Evolutionary conservation across 2,888 invertebrate species (phyloP).

Genomic region (Scaptodrosophila latifasciaeformis): DNA sequence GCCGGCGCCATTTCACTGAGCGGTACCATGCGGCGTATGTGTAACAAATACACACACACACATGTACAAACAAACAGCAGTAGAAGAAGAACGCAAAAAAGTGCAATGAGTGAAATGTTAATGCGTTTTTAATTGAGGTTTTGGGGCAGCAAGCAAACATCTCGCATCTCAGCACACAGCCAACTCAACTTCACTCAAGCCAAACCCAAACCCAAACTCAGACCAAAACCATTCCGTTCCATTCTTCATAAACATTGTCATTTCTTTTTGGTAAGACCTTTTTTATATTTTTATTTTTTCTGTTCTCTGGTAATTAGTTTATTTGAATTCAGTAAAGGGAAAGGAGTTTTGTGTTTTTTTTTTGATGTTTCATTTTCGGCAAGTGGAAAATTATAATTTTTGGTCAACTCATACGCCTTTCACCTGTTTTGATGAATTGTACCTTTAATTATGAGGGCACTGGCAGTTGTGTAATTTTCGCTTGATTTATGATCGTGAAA

Average conservation of each 20-base stretch:
- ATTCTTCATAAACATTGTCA: conserved; percentile 52
- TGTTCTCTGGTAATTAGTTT: neutral
- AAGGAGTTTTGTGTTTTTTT: too few species aligned
- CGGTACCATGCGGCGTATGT: conserved; percentile 55
- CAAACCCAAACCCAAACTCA: conserved; percentile 10
- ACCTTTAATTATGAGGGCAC: conserved; percentile 61
- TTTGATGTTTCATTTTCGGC: conserved; percentile 37
- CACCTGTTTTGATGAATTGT: conserved; percentile 50
- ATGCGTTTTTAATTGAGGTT: conserved; percentile 74
- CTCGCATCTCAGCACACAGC: conserved; percentile 17
- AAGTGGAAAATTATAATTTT: conserved; percentile 37
- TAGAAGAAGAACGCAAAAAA: conserved; percentile 26
- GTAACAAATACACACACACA: conserved; percentile 37
- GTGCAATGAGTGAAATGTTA: conserved; percentile 66
- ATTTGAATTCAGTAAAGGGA: too few species aligned
- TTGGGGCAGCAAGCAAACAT: conserved; percentile 45
- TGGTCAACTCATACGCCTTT: conserved; percentile 63
- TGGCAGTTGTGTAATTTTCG: conserved; percentile 55
- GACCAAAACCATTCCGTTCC: conserved; percentile 13
- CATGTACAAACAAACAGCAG: conserved; percentile 8
- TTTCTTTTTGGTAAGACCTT: conserved; percentile 62
- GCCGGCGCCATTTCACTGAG: conserved; percentile 59
- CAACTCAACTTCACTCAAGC: conserved; percentile 29
- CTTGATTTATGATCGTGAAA: conserved; percentile 67
- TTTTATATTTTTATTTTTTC: conserved; percentile 22